Conservation (phyloP, 2,113 vertebrate genomes). For the Struthio camelus region DNA sequence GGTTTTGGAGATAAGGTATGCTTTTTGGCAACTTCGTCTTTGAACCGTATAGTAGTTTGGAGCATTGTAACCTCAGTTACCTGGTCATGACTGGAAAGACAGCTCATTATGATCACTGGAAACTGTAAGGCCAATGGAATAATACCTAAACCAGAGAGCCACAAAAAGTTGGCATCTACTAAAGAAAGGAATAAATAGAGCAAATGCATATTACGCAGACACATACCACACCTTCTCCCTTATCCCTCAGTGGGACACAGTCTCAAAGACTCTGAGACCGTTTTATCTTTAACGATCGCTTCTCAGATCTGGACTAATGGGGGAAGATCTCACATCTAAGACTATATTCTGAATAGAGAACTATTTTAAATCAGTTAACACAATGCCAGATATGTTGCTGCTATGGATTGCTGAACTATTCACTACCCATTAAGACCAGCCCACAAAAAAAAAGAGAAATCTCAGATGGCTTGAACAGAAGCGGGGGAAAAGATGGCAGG, state of each 20-base stretch:
- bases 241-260: too few species aligned
- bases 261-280: neutral
- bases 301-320: neutral
- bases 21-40: neutral
- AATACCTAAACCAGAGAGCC: neutral
- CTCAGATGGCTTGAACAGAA: neutral
- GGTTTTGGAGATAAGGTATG: neutral
- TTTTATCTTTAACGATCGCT: too few species aligned
- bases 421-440: neutral
- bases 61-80: neutral
- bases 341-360: neutral
- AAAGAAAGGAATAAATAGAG: neutral
- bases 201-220: neutral
- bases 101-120: neutral
- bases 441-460: neutral
- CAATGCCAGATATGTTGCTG: neutral
- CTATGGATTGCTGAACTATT: neutral
- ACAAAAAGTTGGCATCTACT: neutral
- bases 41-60: neutral
- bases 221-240: too few species aligned
- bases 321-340: neutral
- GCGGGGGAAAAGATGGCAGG: neutral
- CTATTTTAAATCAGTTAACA: neutral
- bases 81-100: neutral
- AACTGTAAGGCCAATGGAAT: neutral